Evolutionary conservation across 2,113 vertebrate species (phyloP).

Genomic region (Microtus pennsylvanicus): DNA sequence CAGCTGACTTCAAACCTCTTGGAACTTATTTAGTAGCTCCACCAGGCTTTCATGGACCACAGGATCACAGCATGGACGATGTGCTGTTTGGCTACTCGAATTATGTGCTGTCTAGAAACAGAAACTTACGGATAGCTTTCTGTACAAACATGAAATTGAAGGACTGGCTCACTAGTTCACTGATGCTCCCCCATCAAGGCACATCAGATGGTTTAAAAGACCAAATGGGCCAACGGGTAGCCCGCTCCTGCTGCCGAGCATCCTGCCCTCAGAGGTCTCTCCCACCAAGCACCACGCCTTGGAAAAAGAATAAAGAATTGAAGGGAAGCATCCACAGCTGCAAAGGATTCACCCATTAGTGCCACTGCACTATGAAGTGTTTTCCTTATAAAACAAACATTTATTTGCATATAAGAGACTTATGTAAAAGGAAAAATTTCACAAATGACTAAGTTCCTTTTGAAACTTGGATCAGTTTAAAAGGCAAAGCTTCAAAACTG

Average conservation of each 20-base stretch:
- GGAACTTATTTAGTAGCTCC: not conserved
- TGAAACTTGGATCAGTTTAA: constrained; percentile 7
- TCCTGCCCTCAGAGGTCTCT: constrained; percentile 25
- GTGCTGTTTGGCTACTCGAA: constrained; percentile 6
- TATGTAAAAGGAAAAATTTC: constrained; percentile 50
- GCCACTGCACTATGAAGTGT: constrained; percentile 31
- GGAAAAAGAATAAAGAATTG: constrained; percentile 39
- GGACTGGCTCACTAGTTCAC: constrained; percentile 22
- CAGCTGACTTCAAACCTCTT: not conserved
- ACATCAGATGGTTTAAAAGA: not conserved
- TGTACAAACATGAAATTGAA: constrained; percentile 41
- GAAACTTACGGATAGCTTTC: not conserved
- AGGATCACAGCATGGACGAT: not conserved
- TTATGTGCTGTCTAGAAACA: not conserved
- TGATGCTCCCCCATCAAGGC: not conserved
- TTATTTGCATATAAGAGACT: constrained; percentile 22
- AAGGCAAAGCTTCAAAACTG: constrained; percentile 38
- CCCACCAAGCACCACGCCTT: not conserved
- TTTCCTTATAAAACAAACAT: constrained; percentile 46
- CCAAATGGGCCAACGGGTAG: not conserved
- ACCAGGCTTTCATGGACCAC: not conserved
- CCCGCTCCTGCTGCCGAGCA: constrained; percentile 49
- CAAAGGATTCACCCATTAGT: constrained; percentile 50
- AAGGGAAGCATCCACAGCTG: constrained; percentile 20
- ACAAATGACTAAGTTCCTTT: constrained; percentile 46